Evolutionary conservation across 1,140 invertebrate genomes (phyloP), one percentile per base, ranked within the genome.

Genomic region (Hylaeus volcanicus): DNA sequence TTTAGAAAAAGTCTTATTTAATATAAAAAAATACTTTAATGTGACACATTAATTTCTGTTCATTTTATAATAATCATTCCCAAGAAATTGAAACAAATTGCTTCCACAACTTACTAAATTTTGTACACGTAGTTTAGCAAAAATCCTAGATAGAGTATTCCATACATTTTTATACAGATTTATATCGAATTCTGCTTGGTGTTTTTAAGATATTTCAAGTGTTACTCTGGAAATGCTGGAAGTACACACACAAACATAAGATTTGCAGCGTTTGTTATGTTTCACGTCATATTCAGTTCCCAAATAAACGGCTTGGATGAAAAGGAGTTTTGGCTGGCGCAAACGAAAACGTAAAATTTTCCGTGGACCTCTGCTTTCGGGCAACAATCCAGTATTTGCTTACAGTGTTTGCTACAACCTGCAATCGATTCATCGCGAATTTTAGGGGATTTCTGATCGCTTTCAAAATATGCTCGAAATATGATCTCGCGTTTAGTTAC

Each of bases 291-390:
- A 63, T 77, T 60, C 60, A 45, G 43, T 26, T 12, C 12, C 26
- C 14, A 69, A 79, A 82, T 68, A 82, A 82, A 82, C 64, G n/a
- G 11, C n/a, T 39, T 41, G 70, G 14, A 48, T 63, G 56, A 79
- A 82, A 82, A 65, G 64, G n/a, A 69, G 26, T 79, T 78, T 77
- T 55, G 66, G 61, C 53, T 68, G 37, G 48, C 45, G 26, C 66
- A n/a, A 51, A 12, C n/a, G 56, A 51, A 60, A 61, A 53, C 56
- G 8, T 39, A 15, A 48, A 79, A 55, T 74, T 78, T 73, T 51
- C 56, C n/a, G 64, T 48, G 3, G 60, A 8, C 53, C n/a, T 14
- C 6, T 14, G 4, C 55, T n/a, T 15, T 4, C 58, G 76, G 76
- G 64, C 64, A 82, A 73, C 75, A 65, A 69, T 79, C 70, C 76